A percentile compares a stretch with the other conserved stretches of the same genome.
These are phyloP conservation scores for Cyclina sinensis DNA, from an alignment of 1,140 invertebrate genomes.

Conservation along the genomic window DNA sequence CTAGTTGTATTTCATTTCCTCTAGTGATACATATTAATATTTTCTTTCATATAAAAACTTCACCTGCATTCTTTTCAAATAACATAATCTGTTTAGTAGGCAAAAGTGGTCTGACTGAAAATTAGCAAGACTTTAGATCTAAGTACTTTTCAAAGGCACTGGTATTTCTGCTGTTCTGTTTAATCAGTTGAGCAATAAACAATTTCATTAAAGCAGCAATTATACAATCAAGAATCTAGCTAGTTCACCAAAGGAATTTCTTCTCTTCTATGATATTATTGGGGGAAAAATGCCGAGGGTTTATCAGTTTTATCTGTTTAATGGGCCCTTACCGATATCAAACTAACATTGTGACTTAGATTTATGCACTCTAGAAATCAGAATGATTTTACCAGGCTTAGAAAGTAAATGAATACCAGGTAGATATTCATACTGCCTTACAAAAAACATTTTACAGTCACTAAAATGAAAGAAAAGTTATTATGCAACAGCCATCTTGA, in stretches of 20 bases:
- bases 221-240: slow-evolving; percentile 34
- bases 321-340: slow-evolving; percentile 25
- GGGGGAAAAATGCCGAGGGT: background rate
- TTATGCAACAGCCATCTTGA: no score
- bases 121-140: background rate
- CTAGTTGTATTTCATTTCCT: background rate
- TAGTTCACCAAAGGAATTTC: background rate
- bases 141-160: slow-evolving; percentile 22
- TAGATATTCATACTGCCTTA: background rate
- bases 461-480: no score
- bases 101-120: background rate
- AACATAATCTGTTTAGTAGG: slow-evolving; percentile 3
- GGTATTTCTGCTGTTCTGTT: background rate
- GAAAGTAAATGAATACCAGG: slow-evolving; percentile 27
- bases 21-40: background rate
- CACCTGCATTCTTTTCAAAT: background rate
- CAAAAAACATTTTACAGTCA: background rate
- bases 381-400: slow-evolving; percentile 24
- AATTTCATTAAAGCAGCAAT: slow-evolving; percentile 30
- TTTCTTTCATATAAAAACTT: slow-evolving; percentile 1
- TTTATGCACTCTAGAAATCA: slow-evolving; percentile 19
- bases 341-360: slow-evolving; percentile 15
- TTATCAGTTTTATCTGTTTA: slow-evolving; percentile 28
- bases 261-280: background rate
- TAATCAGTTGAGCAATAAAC: slow-evolving; percentile 37